phyloP scores from a whole-genome alignment of 2,113 vertebrate species.

The Stegostoma tigrinum region DNA sequence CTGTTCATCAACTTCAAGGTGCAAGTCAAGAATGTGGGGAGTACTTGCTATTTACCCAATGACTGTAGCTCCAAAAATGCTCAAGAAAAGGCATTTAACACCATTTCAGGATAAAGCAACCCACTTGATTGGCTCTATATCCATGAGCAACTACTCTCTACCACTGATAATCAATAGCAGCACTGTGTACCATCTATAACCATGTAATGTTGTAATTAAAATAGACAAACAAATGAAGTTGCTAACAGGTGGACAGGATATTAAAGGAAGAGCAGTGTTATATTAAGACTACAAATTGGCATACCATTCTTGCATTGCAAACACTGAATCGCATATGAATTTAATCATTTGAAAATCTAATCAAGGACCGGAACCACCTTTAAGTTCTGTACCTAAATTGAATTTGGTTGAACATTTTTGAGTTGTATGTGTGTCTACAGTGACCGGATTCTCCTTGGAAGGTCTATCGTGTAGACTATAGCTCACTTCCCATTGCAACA shows the following conservation, averaged over 20 bases:
- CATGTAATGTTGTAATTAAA: not conserved
- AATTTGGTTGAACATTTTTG: not conserved
- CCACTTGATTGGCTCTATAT: too few relatives aligned
- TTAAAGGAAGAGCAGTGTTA: not conserved
- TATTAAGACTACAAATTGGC: not conserved
- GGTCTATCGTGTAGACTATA: not conserved
- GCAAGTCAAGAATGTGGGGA: too few relatives aligned
- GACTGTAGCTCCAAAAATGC: too few relatives aligned
- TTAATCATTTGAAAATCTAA: not conserved
- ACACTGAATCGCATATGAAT: not conserved
- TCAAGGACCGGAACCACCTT: not conserved
- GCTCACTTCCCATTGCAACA: not conserved
- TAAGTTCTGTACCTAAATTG: not conserved
- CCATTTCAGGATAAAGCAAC: too few relatives aligned
- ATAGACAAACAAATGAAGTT: not conserved
- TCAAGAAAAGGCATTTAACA: too few relatives aligned
- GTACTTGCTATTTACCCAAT: too few relatives aligned
- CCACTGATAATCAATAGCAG: too few relatives aligned
- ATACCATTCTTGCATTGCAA: not conserved
- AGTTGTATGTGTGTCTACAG: not conserved
- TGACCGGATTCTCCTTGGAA: not conserved
- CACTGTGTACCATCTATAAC: too few relatives aligned
- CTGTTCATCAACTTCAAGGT: too few relatives aligned
- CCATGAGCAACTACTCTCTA: too few relatives aligned
- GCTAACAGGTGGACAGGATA: not conserved